Evolutionary conservation across 2,888 invertebrate species (phyloP).

Genomic region (Archaeoteleia sp.): DNA sequence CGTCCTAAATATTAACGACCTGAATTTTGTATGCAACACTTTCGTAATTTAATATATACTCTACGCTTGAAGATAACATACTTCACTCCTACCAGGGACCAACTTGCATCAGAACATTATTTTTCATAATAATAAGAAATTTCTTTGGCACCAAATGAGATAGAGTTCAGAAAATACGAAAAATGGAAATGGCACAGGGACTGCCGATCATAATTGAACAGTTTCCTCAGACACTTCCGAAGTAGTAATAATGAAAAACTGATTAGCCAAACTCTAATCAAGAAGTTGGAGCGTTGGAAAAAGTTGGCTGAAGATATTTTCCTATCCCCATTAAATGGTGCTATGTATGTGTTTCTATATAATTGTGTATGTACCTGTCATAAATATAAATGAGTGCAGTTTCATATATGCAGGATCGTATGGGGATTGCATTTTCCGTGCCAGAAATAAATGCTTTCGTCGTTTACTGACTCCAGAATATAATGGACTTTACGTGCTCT

Average conservation of each 20-base stretch:
- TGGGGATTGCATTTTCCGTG: neutral
- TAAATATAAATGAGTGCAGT: neutral
- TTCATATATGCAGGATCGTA: no score
- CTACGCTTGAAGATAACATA: no score
- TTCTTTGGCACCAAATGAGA: no score
- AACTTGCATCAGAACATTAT: no score
- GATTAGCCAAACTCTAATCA: neutral
- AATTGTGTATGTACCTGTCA: slow-evolving; percentile 1
- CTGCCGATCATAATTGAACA: neutral
- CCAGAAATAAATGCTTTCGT: neutral
- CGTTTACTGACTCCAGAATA: neutral
- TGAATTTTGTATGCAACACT: no score
- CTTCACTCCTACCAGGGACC: no score
- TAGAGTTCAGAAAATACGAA: no score
- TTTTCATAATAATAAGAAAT: no score
- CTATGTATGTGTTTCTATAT: slow-evolving; percentile 10
- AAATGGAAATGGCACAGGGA: neutral
- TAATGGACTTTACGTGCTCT: neutral
- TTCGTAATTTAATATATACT: no score
- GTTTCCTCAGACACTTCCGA: neutral
- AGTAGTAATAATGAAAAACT: neutral
- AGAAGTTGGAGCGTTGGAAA: neutral
- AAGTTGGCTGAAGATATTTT: neutral
- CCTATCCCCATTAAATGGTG: slow-evolving; percentile 9
- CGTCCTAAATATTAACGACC: no score